Percentiles rank a stretch among this genome's conserved stretches.
Conservation (phyloP, 2,797 vertebrate genomes). For the Gephyroberyx darwinii region DNA sequence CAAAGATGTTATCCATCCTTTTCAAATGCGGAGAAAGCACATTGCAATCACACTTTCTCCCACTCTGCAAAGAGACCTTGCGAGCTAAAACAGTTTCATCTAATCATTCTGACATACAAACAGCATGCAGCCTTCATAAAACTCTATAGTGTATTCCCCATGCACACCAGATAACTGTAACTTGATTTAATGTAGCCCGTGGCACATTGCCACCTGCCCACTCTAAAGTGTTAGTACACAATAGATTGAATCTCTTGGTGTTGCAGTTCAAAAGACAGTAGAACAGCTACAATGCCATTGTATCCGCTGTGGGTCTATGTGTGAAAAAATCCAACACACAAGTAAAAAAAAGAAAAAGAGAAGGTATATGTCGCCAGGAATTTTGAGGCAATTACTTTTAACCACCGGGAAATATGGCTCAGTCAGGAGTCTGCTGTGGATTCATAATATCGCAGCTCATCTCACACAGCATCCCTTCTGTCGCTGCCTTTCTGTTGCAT, state of each 20-base stretch:
- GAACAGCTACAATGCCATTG: slow-evolving; percentile 26
- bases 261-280: slow-evolving; percentile 27
- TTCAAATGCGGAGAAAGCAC: slow-evolving; percentile 51
- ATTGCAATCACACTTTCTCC: slow-evolving; percentile 51
- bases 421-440: slow-evolving; percentile 35
- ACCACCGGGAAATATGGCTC: slow-evolving; percentile 36
- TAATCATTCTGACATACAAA: slow-evolving; percentile 13
- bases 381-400: slow-evolving; percentile 48
- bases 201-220: slow-evolving; percentile 45
- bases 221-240: slow-evolving; percentile 23
- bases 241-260: slow-evolving; percentile 5
- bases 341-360: not conserved
- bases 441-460: slow-evolving; percentile 40
- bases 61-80: slow-evolving; percentile 35
- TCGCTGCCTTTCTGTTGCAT: slow-evolving; percentile 24
- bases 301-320: slow-evolving; percentile 29
- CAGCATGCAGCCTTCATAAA: slow-evolving; percentile 46
- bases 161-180: slow-evolving; percentile 37
- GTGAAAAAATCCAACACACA: not conserved
- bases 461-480: slow-evolving; percentile 38
- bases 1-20: slow-evolving; percentile 62
- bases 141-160: not conserved
- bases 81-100: slow-evolving; percentile 53
- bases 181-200: slow-evolving; percentile 54
- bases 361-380: slow-evolving; percentile 37